phyloP scores from a whole-genome alignment of 2,888 invertebrate species.

The Lasioglossum pauxillum region DNA sequence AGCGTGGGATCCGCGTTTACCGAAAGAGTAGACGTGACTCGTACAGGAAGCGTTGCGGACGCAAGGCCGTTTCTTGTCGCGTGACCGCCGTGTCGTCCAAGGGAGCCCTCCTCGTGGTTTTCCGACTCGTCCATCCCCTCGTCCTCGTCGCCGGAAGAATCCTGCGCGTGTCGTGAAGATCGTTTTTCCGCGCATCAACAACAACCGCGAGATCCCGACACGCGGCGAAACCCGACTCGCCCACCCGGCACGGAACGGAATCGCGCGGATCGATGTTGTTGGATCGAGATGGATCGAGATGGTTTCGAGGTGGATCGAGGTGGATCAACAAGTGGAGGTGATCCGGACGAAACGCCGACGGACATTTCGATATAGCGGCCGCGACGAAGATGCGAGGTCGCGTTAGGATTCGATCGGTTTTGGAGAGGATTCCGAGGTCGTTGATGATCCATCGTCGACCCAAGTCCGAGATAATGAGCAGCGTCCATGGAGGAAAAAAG shows the following conservation, averaged over 20 bases:
- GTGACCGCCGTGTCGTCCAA: slow-evolving; percentile 79
- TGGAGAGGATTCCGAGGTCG: slow-evolving; percentile 46
- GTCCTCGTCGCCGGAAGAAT: slow-evolving; percentile 82
- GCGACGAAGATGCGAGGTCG: slow-evolving; percentile 38
- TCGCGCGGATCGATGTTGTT: not conserved
- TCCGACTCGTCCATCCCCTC: slow-evolving; percentile 83
- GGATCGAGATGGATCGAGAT: not conserved
- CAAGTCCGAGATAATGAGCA: slow-evolving; percentile 74
- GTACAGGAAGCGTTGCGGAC: slow-evolving; percentile 83
- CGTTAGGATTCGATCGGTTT: slow-evolving; percentile 47
- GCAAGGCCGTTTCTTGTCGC: slow-evolving; percentile 81
- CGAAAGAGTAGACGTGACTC: slow-evolving; percentile 82
- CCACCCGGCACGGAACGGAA: not conserved
- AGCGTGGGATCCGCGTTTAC: slow-evolving; percentile 76
- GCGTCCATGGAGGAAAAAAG: slow-evolving; percentile 79
- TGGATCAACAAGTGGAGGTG: slow-evolving; percentile 14
- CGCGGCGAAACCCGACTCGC: not conserved
- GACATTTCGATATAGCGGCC: not conserved
- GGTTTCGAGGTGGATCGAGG: not conserved
- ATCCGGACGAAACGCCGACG: slow-evolving; percentile 1
- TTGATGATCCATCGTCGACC: slow-evolving; percentile 71
- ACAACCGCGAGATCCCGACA: not conserved
- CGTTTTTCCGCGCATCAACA: not conserved
- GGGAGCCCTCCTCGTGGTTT: slow-evolving; percentile 81
- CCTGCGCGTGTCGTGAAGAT: slow-evolving; percentile 68